These are phyloP conservation scores for Drepana arcuata DNA, from an alignment of 1,140 invertebrate species.

Conservation along the genomic window DNA sequence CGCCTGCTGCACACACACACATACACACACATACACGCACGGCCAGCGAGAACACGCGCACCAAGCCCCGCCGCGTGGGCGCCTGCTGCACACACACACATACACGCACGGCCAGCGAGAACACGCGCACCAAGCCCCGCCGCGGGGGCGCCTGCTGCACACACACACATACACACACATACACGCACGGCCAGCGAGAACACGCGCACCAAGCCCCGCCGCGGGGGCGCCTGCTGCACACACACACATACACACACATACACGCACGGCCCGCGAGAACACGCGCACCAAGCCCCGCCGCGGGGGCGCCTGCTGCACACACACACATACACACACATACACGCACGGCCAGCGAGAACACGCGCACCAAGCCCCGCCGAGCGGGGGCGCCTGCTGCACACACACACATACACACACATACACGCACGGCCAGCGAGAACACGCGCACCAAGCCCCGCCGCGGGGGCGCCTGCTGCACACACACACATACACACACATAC, in stretches of 20 bases:
- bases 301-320: slow-evolving; percentile 42
- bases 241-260: no score
- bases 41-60: slow-evolving; percentile 75
- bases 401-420: no score
- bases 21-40: slow-evolving; percentile 57
- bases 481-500: no score
- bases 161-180: no score
- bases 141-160: slow-evolving; percentile 45
- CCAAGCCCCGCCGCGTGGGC: slow-evolving; percentile 39
- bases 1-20: slow-evolving; percentile 25
- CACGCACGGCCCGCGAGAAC: slow-evolving; percentile 78
- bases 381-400: no score
- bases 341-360: slow-evolving; percentile 78
- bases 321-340: no score
- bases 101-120: slow-evolving; percentile 77
- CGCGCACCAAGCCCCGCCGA: slow-evolving; percentile 48
- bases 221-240: slow-evolving; percentile 43
- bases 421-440: slow-evolving; percentile 78
- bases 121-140: slow-evolving; percentile 65
- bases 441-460: slow-evolving; percentile 56
- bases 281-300: slow-evolving; percentile 56
- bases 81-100: no score
- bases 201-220: slow-evolving; percentile 55
- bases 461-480: slow-evolving; percentile 42
- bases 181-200: slow-evolving; percentile 78